Conservation (phyloP, 2,113 vertebrate genomes). For the Anhinga anhinga region DNA sequence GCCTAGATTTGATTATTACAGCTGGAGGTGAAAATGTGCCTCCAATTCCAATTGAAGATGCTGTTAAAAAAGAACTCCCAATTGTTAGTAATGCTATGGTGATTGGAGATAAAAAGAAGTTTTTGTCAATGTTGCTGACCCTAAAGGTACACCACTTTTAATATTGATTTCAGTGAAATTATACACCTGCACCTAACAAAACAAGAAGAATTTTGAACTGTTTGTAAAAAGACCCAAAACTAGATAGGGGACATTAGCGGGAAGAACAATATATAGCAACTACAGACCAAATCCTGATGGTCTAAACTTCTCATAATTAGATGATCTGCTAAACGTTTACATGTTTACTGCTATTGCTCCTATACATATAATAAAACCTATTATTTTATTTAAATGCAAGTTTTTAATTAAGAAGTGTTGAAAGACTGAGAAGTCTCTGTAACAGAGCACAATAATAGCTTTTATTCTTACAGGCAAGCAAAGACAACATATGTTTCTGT, state of each 20-base stretch:
- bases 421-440: not conserved
- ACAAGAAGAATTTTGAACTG: not conserved
- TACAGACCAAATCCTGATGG: not conserved
- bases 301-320: not conserved
- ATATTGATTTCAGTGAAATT: not conserved
- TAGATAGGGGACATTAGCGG: not conserved
- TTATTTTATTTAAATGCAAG: not conserved
- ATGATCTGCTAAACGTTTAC: not conserved
- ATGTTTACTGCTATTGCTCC: not conserved
- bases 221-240: not conserved
- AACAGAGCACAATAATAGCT: not conserved
- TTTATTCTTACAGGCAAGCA: not conserved
- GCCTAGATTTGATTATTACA: conserved; percentile 86
- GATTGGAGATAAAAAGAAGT: conserved; percentile 86
- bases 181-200: not conserved
- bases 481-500: not conserved
- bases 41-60: conserved; percentile 84
- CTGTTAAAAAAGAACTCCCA: conserved; percentile 83
- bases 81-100: conserved; percentile 86
- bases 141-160: conserved; percentile 77
- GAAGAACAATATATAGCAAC: not conserved
- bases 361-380: not conserved
- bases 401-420: not conserved
- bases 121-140: conserved; percentile 86
- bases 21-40: conserved; percentile 87